A percentile compares a stretch with the other conserved stretches of the same genome.
These are phyloP conservation scores for Hiodon alosoides DNA, from an alignment of 2,113 vertebrate species.

Conservation along the genomic window DNA sequence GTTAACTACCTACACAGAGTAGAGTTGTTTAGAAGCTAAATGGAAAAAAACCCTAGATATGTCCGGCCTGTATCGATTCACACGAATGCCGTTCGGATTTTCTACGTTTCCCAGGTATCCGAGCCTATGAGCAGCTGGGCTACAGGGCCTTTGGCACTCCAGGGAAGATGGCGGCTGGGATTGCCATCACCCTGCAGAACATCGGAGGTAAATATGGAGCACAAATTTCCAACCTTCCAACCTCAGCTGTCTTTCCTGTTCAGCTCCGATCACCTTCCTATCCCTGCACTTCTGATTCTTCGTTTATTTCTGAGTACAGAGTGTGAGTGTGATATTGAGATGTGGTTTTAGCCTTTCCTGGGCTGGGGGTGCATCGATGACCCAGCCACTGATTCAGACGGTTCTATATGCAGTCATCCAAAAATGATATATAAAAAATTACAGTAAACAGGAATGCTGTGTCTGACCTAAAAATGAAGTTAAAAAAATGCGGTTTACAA, in stretches of 20 bases:
- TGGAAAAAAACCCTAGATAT: neutral
- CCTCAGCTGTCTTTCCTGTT: too few relatives aligned
- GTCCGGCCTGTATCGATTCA: neutral
- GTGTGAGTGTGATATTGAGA: neutral
- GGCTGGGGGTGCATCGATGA: too few relatives aligned
- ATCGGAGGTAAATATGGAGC: slow-evolving; percentile 72
- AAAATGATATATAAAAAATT: too few relatives aligned
- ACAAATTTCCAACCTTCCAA: too few relatives aligned
- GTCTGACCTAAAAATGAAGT: too few relatives aligned
- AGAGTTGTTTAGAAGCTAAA: neutral
- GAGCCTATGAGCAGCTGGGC: slow-evolving; percentile 91
- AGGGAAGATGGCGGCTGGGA: slow-evolving; percentile 81
- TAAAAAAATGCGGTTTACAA: too few relatives aligned
- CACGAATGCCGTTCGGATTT: slow-evolving; percentile 8
- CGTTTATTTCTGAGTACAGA: neutral
- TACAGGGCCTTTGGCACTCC: slow-evolving; percentile 85
- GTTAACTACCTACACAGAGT: neutral
- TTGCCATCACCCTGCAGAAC: slow-evolving; percentile 88
- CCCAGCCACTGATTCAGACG: too few relatives aligned
- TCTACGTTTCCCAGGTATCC: slow-evolving; percentile 52
- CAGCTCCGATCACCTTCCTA: too few relatives aligned
- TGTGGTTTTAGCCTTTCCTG: neutral
- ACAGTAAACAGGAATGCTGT: too few relatives aligned
- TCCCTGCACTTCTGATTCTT: neutral
- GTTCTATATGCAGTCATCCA: too few relatives aligned